phyloP scores from a whole-genome alignment of 1,140 invertebrate genomes.

The Listronotus bonariensis region DNA sequence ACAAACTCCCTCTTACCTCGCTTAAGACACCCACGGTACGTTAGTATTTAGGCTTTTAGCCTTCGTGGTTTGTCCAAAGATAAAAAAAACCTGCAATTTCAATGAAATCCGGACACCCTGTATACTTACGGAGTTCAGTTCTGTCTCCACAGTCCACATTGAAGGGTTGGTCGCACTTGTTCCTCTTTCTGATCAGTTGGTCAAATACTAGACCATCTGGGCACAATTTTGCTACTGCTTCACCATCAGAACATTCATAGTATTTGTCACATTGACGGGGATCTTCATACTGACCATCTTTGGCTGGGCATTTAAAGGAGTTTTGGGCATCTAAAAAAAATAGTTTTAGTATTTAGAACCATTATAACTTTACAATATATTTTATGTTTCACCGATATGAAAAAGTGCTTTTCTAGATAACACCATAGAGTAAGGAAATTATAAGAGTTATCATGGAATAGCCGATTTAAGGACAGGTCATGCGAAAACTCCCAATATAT shows the following conservation, averaged over 20 bases:
- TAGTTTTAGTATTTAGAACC: background rate
- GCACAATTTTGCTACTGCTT: constrained; percentile 75
- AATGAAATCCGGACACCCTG: too few relatives aligned
- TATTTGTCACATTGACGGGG: constrained; percentile 82
- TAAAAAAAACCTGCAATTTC: too few relatives aligned
- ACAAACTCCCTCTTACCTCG: too few relatives aligned
- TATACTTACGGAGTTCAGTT: constrained; percentile 81
- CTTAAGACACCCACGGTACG: too few relatives aligned
- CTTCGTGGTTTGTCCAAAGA: too few relatives aligned
- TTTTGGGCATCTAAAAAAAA: constrained; percentile 61
- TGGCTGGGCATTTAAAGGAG: constrained; percentile 74
- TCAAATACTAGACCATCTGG: constrained; percentile 87
- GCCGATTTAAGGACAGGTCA: too few relatives aligned
- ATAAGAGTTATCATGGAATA: too few relatives aligned
- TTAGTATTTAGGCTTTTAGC: too few relatives aligned
- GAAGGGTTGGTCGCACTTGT: constrained; percentile 81
- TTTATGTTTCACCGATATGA: background rate
- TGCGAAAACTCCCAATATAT: too few relatives aligned
- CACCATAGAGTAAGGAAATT: too few relatives aligned
- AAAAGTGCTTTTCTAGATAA: too few relatives aligned
- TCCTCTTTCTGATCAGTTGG: constrained; percentile 75
- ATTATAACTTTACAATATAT: background rate
- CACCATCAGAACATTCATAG: constrained; percentile 77
- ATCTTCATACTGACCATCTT: constrained; percentile 80
- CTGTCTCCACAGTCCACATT: constrained; percentile 87